Evolutionary conservation across 2,797 vertebrate genomes (phyloP).

Genomic region (Leptodactylus fallax): DNA sequence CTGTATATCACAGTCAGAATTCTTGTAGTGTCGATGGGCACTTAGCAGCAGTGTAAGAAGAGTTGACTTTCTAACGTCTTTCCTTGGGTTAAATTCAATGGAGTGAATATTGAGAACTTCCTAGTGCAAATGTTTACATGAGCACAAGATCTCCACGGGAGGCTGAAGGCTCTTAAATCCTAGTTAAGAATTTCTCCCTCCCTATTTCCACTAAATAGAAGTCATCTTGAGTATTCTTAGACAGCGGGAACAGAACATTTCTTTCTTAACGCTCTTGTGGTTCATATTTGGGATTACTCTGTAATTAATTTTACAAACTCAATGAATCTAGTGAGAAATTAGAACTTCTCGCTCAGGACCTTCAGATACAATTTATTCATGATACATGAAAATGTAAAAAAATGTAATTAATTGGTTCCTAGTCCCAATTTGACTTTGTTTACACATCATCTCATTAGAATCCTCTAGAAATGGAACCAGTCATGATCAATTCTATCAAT

Average conservation of each 20-base stretch:
- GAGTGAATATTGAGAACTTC: constrained; percentile 24
- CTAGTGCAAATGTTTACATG: constrained; percentile 19
- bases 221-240: neutral
- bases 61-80: neutral
- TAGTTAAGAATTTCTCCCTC: constrained; percentile 7
- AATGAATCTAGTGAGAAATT: neutral
- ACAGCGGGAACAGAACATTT: constrained; percentile 18
- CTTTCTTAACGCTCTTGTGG: neutral
- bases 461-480: too few relatives aligned
- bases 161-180: constrained; percentile 1
- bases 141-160: constrained; percentile 20
- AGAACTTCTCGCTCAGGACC: neutral
- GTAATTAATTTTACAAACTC: neutral
- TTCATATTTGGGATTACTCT: neutral
- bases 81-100: constrained; percentile 17
- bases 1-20: neutral
- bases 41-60: neutral
- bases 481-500: too few relatives aligned
- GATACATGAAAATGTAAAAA: neutral
- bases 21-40: neutral
- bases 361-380: neutral
- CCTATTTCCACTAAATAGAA: neutral
- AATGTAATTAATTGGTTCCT: too few relatives aligned
- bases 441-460: too few relatives aligned
- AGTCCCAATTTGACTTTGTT: too few relatives aligned